phyloP scores from a whole-genome alignment of 2,888 invertebrate genomes.

The Ornithoptera alexandrae region DNA sequence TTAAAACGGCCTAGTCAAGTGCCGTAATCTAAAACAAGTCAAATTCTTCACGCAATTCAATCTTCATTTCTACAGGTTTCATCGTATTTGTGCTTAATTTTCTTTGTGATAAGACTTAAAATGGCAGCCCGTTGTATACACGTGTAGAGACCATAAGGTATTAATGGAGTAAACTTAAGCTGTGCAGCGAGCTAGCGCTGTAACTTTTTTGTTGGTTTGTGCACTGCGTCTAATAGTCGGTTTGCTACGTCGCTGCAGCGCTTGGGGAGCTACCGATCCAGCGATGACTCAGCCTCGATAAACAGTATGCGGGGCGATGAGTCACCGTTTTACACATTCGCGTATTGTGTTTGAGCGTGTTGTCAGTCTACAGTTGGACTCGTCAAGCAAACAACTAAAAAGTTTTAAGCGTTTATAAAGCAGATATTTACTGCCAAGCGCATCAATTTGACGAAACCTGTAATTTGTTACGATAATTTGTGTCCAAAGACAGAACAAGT shows the following conservation, averaged over 20 bases:
- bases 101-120: slow-evolving; percentile 46
- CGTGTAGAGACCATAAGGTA: slow-evolving; percentile 75
- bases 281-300: slow-evolving; percentile 80
- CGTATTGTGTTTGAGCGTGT: slow-evolving; percentile 79
- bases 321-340: slow-evolving; percentile 81
- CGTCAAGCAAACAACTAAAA: slow-evolving; percentile 65
- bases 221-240: slow-evolving; percentile 37
- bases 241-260: slow-evolving; percentile 62
- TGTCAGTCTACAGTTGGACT: slow-evolving; percentile 79
- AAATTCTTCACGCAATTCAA: slow-evolving; percentile 72
- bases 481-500: slow-evolving; percentile 56
- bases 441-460: slow-evolving; percentile 58
- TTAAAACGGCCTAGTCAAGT: slow-evolving; percentile 76
- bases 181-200: slow-evolving; percentile 67
- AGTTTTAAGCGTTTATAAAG: slow-evolving; percentile 71
- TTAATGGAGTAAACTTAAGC: slow-evolving; percentile 70
- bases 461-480: slow-evolving; percentile 52
- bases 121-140: slow-evolving; percentile 55
- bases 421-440: slow-evolving; percentile 70
- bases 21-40: slow-evolving; percentile 72
- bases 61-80: slow-evolving; percentile 40
- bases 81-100: slow-evolving; percentile 40
- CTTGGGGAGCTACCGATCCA: slow-evolving; percentile 51
- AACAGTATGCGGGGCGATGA: slow-evolving; percentile 81
- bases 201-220: slow-evolving; percentile 43